These are phyloP conservation scores for Ia io DNA, from an alignment of 2,113 vertebrate species.

Conservation along the genomic window DNA sequence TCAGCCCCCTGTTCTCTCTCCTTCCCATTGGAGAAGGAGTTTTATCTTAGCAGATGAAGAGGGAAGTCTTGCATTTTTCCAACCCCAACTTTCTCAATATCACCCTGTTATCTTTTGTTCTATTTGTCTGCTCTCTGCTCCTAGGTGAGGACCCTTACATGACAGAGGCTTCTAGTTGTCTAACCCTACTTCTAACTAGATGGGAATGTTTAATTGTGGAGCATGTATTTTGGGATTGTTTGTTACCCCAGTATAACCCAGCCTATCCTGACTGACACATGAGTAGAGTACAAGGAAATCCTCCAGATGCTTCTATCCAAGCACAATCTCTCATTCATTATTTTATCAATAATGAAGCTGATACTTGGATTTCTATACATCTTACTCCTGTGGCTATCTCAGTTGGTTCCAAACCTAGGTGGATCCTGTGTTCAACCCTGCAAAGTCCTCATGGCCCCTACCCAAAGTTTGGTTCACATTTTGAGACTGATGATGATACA, in stretches of 20 bases:
- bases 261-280: not conserved
- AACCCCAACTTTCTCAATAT: accelerated
- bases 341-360: not conserved
- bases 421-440: not conserved
- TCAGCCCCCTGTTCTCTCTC: not conserved
- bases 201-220: not conserved
- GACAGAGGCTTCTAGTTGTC: not conserved
- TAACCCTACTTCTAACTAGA: not conserved
- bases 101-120: not conserved
- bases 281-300: not conserved
- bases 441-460: not conserved
- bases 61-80: not conserved
- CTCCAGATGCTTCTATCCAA: not conserved
- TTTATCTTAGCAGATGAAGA: not conserved
- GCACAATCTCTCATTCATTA: not conserved
- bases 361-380: not conserved
- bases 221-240: not conserved
- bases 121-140: not conserved
- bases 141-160: not conserved
- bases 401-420: not conserved
- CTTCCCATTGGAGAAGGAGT: not conserved
- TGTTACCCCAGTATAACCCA: not conserved
- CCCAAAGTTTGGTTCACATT: not conserved
- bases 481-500: not conserved
- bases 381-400: not conserved